Base-by-base conservation (phyloP, 2,888 invertebrate species). In the Xylocampa areola region DNA sequence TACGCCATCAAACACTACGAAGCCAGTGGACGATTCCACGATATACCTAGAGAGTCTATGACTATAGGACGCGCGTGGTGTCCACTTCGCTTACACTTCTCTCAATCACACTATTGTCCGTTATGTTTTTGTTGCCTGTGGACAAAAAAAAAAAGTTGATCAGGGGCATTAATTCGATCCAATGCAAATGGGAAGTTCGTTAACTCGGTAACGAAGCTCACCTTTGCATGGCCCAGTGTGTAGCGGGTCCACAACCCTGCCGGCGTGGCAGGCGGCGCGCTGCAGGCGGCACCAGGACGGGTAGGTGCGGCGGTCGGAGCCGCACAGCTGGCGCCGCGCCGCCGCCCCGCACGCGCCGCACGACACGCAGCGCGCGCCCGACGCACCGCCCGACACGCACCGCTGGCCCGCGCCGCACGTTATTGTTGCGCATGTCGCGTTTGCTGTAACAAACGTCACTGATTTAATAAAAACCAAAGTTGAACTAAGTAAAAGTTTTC, bases 271-370 rank as follows among this genome's bases (percentile, higher is more conserved):
- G 16, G 97, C 95, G 79, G 96, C 96, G 80, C 96, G 95, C 87
- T 96, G 96, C 95, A 97, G 96, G 69, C 96, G 96, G 89, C 97
- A 97, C 96, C 97, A 97, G 66, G 96, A 96, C 40, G 94, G 91
- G 89, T 97, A 97, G 40, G 97, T 97, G 73, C 95, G 94, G 73
- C 95, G 95, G 92, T 97, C 97, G 43, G 95, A 95, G 73, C 96
- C 97, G 88, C 97, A 97, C 54, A 97, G 94, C 58, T 91, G 92
- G 0, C 91, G 86, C 23, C 91, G 82, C 73, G 86, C 80, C 40
- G 87, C 86, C 70, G 86, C 89, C 59, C 87, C 90, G 79, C 89
- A 88, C 69, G 86, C 77, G 47, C 92, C 92, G 74, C 83, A 84
- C 45, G 84, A 79, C 60, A 82, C 82, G 67, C 86, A 86, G 33